Base-by-base conservation (phyloP, 2,113 vertebrate genomes). In the Martes martes region DNA sequence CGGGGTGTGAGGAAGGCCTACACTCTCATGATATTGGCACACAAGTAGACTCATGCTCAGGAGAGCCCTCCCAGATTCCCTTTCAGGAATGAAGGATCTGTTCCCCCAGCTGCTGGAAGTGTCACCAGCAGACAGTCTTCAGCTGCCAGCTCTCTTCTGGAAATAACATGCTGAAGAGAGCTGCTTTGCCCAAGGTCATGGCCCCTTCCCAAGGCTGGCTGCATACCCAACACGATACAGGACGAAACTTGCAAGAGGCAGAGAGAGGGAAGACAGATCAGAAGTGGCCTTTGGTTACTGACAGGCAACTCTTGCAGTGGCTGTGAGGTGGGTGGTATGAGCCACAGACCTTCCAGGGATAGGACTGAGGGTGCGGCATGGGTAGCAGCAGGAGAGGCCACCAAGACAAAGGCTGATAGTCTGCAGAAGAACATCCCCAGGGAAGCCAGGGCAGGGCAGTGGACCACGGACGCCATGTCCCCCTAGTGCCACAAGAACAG, bases 211-310 rank as follows among this genome's bases (percentile, higher is more conserved):
- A 21, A 91, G n/a, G 26, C 82, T 26, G 33, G 6, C 63, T 71
- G 42, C 61, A 61, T 0, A 7, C 14, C 28, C 26, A 5, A 16
- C 0, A 6, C 4, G 6, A 14, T 18, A 13, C 21, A 31, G 23
- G 23, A 85, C 45, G 11, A 14, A 7, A 18, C 47, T 55, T 24
- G n/a, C 36, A 47, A 52, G 33, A 28, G 31, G 7, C 0, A 47
- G 52, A 79, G 3, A 33, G 71, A 90, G 76, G 39, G 28, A 18
- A 65, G 52, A n/a, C 10, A 61, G 63, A 39, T 42, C 3, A 45
- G 50, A 73, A 55, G 11, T 0, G 24, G 13, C 31, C 10, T 4
- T 4, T 23, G 23, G 36, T 11, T 74, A 10, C 1, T 2, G 2
- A 6, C 18, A 1, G 1, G 31, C 6, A 87, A 47, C 19, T 45